Evolutionary conservation across 2,113 vertebrate species (phyloP), one percentile per base, ranked within the genome.

Genomic region (Morone chrysops): DNA sequence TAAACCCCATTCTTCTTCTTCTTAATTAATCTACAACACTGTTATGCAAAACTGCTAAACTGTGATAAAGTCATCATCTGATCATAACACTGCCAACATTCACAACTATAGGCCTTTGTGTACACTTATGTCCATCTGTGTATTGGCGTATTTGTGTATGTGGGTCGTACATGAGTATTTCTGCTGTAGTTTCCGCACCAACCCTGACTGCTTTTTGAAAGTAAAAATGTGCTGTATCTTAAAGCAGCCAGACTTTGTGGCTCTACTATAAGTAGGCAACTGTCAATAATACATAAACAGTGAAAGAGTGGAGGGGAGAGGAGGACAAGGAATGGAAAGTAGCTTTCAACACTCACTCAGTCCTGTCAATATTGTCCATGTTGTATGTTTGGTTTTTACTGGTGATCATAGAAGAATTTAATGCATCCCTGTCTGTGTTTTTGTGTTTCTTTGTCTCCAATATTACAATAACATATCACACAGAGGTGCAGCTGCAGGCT

Each of bases 261-360:
- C 75, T 82, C 78, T 71, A 38, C 16, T 22, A 9, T n/a, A 72
- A 67, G 41, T 17, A 76, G 70, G 82, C 2, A 12, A 22, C 60
- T 71, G 59, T 78, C 74, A 82, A 89, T 81, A 80, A 87, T 87
- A 25, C 62, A 88, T 81, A 57, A 31, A n/a, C 57, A 45, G n/a
- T 13, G 38, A 74, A 18, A 78, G 38, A 48, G 60, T 47, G 20
- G 7, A 72, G 22, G 16, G 31, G n/a, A 50, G 40, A 48, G 9
- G 25, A 70, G 41, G 65, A 68, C 17, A 45, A 57, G 7, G 6
- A 43, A 74, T 11, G 6, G 36, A 43, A 50, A 17, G 36, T n/a
- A 78, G 16, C 36, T 67, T 67, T 31, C 41, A 70, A 41, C 68
- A 40, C 17, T 36, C 7, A 11, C 70, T 61, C 40, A 31, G 16